A percentile compares a stretch with the other conserved stretches of the same genome.
phyloP scores from a whole-genome alignment of 2,797 vertebrate species.

The Channallabes apus region DNA sequence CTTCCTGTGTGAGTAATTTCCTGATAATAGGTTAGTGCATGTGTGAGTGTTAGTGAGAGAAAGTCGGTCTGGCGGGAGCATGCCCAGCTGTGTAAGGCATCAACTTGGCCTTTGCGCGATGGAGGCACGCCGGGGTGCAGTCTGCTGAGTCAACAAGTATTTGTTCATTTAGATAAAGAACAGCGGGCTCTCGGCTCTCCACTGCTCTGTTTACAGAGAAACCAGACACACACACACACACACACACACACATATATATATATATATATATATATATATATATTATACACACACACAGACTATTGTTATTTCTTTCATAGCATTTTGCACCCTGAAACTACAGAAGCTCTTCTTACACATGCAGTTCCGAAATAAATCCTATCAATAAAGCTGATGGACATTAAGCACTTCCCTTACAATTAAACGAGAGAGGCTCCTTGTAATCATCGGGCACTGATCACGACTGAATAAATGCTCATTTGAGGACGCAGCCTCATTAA shows the following conservation, averaged over 20 bases:
- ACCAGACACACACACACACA: constrained; percentile 6
- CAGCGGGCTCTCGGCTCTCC: constrained; percentile 20
- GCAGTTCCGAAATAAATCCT: neutral
- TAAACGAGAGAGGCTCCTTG: neutral
- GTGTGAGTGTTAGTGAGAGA: constrained; percentile 4
- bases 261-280: too few species aligned
- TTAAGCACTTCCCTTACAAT: neutral
- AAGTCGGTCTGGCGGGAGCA: constrained; percentile 9
- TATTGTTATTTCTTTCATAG: constrained; percentile 22
- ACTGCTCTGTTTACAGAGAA: constrained; percentile 25
- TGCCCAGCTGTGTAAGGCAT: constrained; percentile 22
- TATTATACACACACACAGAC: constrained; percentile 5
- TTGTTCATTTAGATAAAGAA: constrained; percentile 39
- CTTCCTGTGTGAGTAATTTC: constrained; percentile 32
- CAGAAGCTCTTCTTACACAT: constrained; percentile 1
- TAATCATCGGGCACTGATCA: neutral
- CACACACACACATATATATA: neutral
- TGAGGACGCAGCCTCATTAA: constrained; percentile 9
- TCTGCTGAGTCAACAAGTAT: constrained; percentile 41
- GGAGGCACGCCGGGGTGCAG: constrained; percentile 11
- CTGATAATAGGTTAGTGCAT: constrained; percentile 1
- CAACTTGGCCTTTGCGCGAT: neutral
- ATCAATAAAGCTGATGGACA: neutral
- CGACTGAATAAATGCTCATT: constrained; percentile 2
- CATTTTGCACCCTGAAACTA: neutral